phyloP scores from a whole-genome alignment of 2,888 invertebrate species.

The Blastobasis lacticolella region DNA sequence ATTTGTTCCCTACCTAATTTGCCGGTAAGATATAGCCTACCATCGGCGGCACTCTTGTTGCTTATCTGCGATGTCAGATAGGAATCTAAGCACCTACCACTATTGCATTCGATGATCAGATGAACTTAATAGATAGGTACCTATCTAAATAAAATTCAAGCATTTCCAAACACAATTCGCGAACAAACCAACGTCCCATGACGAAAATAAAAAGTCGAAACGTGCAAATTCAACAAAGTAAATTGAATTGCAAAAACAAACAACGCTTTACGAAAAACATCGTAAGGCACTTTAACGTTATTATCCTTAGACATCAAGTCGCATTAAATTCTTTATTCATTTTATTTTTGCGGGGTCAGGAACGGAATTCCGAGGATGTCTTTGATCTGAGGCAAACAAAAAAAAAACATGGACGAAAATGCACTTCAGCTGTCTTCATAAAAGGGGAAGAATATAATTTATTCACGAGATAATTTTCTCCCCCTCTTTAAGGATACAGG shows the following conservation, averaged over 20 bases:
- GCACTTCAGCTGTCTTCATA: conserved; percentile 72
- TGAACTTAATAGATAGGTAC: neutral
- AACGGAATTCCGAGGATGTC: conserved; percentile 60
- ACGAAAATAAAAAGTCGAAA: conserved; percentile 20
- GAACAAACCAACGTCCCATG: neutral
- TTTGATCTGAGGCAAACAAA: conserved; percentile 64
- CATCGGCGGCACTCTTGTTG: no score
- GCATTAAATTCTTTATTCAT: conserved; percentile 69
- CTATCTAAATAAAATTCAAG: neutral
- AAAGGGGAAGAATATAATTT: conserved; percentile 71
- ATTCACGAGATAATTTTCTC: conserved; percentile 74
- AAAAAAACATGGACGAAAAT: conserved; percentile 65
- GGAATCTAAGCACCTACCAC: no score
- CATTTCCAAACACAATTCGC: neutral
- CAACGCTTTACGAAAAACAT: conserved; percentile 48
- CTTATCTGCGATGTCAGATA: no score
- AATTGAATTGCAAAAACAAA: conserved; percentile 61
- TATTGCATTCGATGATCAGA: neutral
- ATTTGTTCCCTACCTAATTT: no score
- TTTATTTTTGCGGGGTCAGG: conserved; percentile 64
- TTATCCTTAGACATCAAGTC: conserved; percentile 66
- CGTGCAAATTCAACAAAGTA: conserved; percentile 35
- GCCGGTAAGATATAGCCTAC: no score
- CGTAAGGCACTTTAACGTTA: conserved; percentile 59
- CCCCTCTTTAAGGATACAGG: conserved; percentile 40